Evolutionary conservation across 2,888 invertebrate genomes (phyloP).

Genomic region (Mimachlamys varia): DNA sequence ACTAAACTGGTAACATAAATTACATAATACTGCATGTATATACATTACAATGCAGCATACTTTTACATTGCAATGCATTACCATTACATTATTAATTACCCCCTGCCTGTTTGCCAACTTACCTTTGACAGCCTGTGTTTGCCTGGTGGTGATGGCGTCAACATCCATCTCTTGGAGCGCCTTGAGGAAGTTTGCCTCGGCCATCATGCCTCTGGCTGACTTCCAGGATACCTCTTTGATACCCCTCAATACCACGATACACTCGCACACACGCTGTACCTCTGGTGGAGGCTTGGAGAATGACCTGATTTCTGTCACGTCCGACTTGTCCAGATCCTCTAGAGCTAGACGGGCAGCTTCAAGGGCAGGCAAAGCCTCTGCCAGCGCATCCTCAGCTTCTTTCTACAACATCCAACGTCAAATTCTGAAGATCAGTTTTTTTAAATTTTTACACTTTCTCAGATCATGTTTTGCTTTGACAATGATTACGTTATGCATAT

Average conservation of each 20-base stretch:
- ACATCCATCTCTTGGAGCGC: slow-evolving; percentile 93
- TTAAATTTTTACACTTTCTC: too few species aligned
- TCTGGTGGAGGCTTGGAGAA: slow-evolving; percentile 95
- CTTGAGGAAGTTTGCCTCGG: slow-evolving; percentile 92
- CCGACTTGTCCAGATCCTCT: slow-evolving; percentile 92
- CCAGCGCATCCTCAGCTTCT: slow-evolving; percentile 91
- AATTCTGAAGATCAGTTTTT: background rate
- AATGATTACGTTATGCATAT: too few species aligned
- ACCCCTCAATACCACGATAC: slow-evolving; percentile 92
- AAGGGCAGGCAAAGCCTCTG: slow-evolving; percentile 92
- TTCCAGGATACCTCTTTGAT: slow-evolving; percentile 95
- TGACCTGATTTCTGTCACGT: slow-evolving; percentile 95
- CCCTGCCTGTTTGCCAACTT: too few species aligned
- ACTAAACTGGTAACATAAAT: too few species aligned
- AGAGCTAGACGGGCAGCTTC: slow-evolving; percentile 91
- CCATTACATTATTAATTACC: too few species aligned
- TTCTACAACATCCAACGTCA: slow-evolving; percentile 64
- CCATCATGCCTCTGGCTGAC: slow-evolving; percentile 95
- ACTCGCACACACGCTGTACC: slow-evolving; percentile 94
- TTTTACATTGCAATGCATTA: too few species aligned
- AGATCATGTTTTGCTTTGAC: too few species aligned
- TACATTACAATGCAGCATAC: too few species aligned
- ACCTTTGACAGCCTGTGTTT: slow-evolving; percentile 80
- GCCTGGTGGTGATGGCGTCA: slow-evolving; percentile 80
- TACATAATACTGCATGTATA: too few species aligned